Conservation (phyloP, 2,797 vertebrate species). For the Molothrus ater region DNA sequence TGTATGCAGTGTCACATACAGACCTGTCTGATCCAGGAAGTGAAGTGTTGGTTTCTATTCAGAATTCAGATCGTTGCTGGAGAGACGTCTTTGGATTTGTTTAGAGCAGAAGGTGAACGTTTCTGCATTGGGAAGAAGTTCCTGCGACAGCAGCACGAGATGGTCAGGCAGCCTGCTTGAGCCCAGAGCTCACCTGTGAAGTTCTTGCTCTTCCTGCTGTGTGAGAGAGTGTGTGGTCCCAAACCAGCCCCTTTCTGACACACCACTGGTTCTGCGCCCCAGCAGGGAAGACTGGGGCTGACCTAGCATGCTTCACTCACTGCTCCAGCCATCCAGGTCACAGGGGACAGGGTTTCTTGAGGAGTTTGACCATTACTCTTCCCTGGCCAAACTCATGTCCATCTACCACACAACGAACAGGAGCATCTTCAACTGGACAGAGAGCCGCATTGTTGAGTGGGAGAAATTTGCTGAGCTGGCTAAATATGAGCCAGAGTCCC, state of each 20-base stretch:
- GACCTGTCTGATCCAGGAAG: background rate
- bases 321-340: background rate
- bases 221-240: background rate
- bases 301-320: background rate
- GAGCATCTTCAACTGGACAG: constrained; percentile 65
- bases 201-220: background rate
- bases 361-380: constrained; percentile 19
- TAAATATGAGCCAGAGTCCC: constrained; percentile 52
- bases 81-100: background rate
- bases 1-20: background rate
- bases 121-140: background rate
- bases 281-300: background rate
- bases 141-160: fast-evolving
- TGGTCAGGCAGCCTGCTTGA: background rate
- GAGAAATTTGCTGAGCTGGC: constrained; percentile 64
- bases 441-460: constrained; percentile 63
- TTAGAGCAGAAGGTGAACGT: fast-evolving
- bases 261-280: background rate
- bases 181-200: background rate
- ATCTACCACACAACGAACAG: constrained; percentile 36
- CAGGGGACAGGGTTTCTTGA: background rate
- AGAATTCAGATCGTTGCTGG: background rate
- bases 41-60: background rate
- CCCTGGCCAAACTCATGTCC: constrained; percentile 31
- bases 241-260: background rate